Evolutionary conservation across 2,888 invertebrate species (phyloP), one percentile per base, ranked within the genome.

Genomic region (Rhimphoctona megacephalus): DNA sequence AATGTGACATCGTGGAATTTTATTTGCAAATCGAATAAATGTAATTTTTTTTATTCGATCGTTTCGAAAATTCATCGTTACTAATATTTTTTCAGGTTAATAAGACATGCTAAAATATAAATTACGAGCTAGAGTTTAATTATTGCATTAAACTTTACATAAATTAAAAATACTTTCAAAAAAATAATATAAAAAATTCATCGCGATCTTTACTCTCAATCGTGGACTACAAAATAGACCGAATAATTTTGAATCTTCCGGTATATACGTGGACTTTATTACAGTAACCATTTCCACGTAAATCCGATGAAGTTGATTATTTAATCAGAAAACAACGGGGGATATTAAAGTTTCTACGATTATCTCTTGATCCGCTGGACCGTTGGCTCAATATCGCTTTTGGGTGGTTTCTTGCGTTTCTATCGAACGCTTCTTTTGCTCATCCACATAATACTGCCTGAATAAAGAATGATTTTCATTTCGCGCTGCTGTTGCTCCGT

Each of bases 261-360:
- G 52, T 72, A 54, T 54, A 19, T 25, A 19, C 46, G 19, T 33
- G 22, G 8, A 22, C 22, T 36, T 19, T 9, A 3, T 49, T 9
- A 6, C 66, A 52, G 6, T 67, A 52, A 25, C 66, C 17, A 67
- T 80, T 79, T 46, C 39, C n/a, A 64, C 49, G 72, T 25, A 43
- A 81, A 61, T 72, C 76, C 52, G 52, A 78, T 74, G 70, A 70
- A 39, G 74, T 80, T 85, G 90, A 91, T 91, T 89, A 88, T 90
- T 91, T 90, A 89, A 90, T 92, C 89, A 80, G 86, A 85, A 83
- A 81, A 81, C 81, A 57, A 85, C 85, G 30, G 61, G 30, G 82
- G 84, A 89, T 89, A 90, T 89, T 89, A 78, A 88, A 82, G 82
- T 66, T 69, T 81, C 67, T 87, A 64, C 64, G 54, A 49, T 61